Conservation (phyloP, 2,888 invertebrate genomes). For the Habrosyne pyritoides region DNA sequence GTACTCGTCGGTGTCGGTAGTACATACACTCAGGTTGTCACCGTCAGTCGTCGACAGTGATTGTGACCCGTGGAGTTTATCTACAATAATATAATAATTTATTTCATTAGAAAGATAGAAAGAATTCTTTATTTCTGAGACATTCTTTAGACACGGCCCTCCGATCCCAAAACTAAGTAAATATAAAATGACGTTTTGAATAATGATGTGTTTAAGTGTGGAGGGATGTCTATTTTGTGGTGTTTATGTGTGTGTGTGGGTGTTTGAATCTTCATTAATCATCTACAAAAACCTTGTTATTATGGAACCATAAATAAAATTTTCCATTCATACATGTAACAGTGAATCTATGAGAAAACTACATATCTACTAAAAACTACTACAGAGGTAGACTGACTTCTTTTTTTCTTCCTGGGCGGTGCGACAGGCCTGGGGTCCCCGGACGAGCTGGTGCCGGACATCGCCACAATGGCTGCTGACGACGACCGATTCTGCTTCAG, state of each 20-base stretch:
- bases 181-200: no score
- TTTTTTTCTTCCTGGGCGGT: conserved; percentile 2
- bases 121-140: no score
- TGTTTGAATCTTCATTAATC: no score
- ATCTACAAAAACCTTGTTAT: no score
- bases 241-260: no score
- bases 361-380: not conserved
- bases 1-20: conserved; percentile 64
- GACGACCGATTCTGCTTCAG: conserved; percentile 72
- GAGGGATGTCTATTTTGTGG: no score
- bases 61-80: conserved; percentile 69
- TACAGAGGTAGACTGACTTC: not conserved
- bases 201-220: no score
- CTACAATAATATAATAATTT: conserved; percentile 31
- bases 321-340: no score
- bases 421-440: conserved; percentile 3
- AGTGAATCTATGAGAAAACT: no score
- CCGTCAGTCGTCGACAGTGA: conserved; percentile 67
- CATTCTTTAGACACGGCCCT: no score
- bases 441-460: conserved; percentile 34
- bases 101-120: not conserved
- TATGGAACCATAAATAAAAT: no score
- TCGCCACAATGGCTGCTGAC: conserved; percentile 49
- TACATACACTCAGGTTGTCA: conserved; percentile 69
- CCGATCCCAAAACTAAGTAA: no score